Base-by-base conservation (phyloP, 2,888 invertebrate genomes). In the Eilema sororculum region DNA sequence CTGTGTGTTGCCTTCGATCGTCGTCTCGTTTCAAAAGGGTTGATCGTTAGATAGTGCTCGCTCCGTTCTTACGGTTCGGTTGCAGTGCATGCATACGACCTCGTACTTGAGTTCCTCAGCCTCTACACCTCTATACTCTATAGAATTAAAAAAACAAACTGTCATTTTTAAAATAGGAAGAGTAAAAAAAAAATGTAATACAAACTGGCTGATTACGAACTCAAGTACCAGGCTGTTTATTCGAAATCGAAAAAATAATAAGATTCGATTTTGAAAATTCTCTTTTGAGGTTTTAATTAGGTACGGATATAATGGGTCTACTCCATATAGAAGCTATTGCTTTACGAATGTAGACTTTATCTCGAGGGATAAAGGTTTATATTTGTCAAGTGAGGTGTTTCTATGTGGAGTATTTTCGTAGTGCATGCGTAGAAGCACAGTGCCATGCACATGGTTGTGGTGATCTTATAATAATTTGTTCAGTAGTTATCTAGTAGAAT, bases 1-100 rank as follows among this genome's bases (percentile, higher is more conserved):
- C 28, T n/a, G 30, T 30, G 30, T 30, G 84, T 89, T 91, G 91
- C 86, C 87, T 90, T 83, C 89, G 88, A 83, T 68, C 81, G 84
- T 90, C 88, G 88, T 88, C 87, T 89, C 89, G 89, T 91, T 95
- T 95, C 95, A 95, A 95, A 95, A 95, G 95, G 95, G 95, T 95
- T 95, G 95, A 95, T 95, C 92, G 88, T 91, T 91, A 89, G 89
- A 87, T 90, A 86, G 89, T 87, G 87, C 85, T 87, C 87, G 91
- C 87, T 89, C 87, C 88, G 87, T 88, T 85, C 85, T 82, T 84
- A 80, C 83, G 90, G 91, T 90, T 89, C 90, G 90, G 90, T 93
- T 91, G 88, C 87, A 88, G 81, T 93, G 94, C 94, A 94, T 94
- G 94, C 79, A 72, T 72, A 68, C 72, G n/a, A 78, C 79, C 72